phyloP scores from a whole-genome alignment of 2,888 invertebrate genomes.

The Furcula furcula region DNA sequence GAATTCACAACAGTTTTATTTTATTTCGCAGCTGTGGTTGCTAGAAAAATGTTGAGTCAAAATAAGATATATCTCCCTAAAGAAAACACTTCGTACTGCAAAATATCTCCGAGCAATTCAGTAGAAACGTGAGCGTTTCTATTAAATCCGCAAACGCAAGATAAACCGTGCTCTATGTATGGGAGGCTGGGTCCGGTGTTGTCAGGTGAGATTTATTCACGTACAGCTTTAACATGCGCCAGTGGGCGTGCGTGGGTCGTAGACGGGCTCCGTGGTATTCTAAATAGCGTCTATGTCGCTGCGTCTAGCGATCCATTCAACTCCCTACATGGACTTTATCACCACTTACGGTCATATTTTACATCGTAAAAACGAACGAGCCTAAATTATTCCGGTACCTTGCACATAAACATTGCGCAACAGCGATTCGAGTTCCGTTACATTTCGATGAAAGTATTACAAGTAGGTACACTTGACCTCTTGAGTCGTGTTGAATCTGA shows the following conservation, averaged over 20 bases:
- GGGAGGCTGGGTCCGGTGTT: slow-evolving; percentile 31
- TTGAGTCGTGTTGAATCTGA: slow-evolving; percentile 27
- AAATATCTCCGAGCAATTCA: slow-evolving; percentile 15
- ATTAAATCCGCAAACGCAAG: slow-evolving; percentile 25
- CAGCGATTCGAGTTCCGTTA: slow-evolving; percentile 5
- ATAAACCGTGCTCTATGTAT: slow-evolving; percentile 23
- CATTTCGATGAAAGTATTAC: slow-evolving; percentile 13
- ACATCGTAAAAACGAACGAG: slow-evolving; percentile 37
- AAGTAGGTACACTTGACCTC: slow-evolving; percentile 33
- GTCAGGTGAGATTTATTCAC: slow-evolving; percentile 70
- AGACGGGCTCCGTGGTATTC: slow-evolving; percentile 48
- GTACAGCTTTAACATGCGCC: slow-evolving; percentile 47
- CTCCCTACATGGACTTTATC: slow-evolving; percentile 51
- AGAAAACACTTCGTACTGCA: slow-evolving; percentile 14
- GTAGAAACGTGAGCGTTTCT: slow-evolving; percentile 21
- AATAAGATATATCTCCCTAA: slow-evolving; percentile 17
- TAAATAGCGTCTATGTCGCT: slow-evolving; percentile 48
- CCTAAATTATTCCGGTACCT: slow-evolving; percentile 36
- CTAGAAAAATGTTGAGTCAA: slow-evolving; percentile 14
- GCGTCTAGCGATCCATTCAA: slow-evolving; percentile 51
- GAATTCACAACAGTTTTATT: slow-evolving; percentile 37
- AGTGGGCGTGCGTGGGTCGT: slow-evolving; percentile 61
- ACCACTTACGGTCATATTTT: slow-evolving; percentile 47
- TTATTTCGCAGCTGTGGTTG: slow-evolving; percentile 28
- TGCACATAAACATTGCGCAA: slow-evolving; percentile 27